Conservation (phyloP, 2,888 invertebrate genomes). For the Ecliptopera silaceata region DNA sequence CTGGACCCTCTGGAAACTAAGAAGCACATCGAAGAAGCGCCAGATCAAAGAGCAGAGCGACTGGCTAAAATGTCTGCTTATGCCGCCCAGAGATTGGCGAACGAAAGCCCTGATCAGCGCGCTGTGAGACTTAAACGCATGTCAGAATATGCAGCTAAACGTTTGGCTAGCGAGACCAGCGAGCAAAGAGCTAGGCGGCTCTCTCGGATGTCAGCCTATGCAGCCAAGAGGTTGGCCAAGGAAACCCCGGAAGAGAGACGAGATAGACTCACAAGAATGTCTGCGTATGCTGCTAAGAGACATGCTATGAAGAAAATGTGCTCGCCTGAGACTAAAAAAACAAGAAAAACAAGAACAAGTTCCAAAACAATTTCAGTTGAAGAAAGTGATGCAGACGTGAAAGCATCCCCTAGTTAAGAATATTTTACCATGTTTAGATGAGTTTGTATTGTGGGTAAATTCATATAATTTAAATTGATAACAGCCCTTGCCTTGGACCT, state of each 20-base stretch:
- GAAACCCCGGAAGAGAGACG: constrained; percentile 70
- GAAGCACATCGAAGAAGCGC: constrained; percentile 51
- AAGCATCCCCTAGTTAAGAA: constrained; percentile 36
- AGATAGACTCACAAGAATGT: constrained; percentile 67
- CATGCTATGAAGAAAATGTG: constrained; percentile 60
- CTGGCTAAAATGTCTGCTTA: constrained; percentile 76
- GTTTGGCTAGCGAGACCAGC: constrained; percentile 64
- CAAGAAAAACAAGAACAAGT: constrained; percentile 4
- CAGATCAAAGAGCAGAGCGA: constrained; percentile 62
- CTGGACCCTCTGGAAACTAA: constrained; percentile 4
- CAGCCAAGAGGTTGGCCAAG: constrained; percentile 68
- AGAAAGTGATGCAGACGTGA: constrained; percentile 9
- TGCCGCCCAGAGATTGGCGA: constrained; percentile 71
- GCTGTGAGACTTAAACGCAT: constrained; percentile 66
- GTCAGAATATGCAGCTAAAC: constrained; percentile 74
- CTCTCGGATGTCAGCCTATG: constrained; percentile 75
- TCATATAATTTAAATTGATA: not conserved
- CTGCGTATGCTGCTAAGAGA: constrained; percentile 71
- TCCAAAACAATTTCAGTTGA: constrained; percentile 7
- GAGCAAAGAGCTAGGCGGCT: constrained; percentile 69
- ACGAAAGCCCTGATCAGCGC: constrained; percentile 70
- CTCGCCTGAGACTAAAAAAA: constrained; percentile 11
- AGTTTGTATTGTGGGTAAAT: not conserved
- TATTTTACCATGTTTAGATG: not conserved
- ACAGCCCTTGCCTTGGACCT: not conserved